A percentile compares a stretch with the other conserved stretches of the same genome.
Evolutionary conservation across 2,888 invertebrate species (phyloP).

Genomic region (Torymus texanus): DNA sequence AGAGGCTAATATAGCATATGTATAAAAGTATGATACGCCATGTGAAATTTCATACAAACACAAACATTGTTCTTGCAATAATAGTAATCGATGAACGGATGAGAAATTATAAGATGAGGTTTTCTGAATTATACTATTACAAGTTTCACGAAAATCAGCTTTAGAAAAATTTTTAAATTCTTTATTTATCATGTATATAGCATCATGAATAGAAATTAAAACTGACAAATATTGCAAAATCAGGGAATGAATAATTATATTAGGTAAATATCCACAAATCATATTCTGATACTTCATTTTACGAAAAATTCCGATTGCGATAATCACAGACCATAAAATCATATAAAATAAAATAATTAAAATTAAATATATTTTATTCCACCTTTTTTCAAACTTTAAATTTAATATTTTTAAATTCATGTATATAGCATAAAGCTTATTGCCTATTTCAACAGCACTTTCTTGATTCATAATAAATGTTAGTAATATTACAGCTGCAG

Average conservation of each 20-base stretch:
- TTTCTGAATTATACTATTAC: no score
- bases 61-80: no score
- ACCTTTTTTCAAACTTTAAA: no score
- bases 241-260: constrained; percentile 4
- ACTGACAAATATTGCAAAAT: neutral
- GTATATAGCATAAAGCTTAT: neutral
- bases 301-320: neutral
- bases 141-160: neutral
- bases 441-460: neutral
- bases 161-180: constrained; percentile 10
- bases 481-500: neutral
- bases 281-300: neutral
- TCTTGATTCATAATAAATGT: constrained; percentile 5
- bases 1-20: no score
- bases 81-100: no score
- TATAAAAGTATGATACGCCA: no score
- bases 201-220: neutral
- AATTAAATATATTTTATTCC: neutral
- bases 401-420: neutral
- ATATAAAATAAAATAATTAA: neutral
- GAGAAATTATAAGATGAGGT: no score
- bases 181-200: neutral
- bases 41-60: no score
- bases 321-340: neutral
- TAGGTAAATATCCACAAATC: neutral